Evolutionary conservation across 2,888 invertebrate species (phyloP).

Genomic region (Leptinotarsa rubiginosa): DNA sequence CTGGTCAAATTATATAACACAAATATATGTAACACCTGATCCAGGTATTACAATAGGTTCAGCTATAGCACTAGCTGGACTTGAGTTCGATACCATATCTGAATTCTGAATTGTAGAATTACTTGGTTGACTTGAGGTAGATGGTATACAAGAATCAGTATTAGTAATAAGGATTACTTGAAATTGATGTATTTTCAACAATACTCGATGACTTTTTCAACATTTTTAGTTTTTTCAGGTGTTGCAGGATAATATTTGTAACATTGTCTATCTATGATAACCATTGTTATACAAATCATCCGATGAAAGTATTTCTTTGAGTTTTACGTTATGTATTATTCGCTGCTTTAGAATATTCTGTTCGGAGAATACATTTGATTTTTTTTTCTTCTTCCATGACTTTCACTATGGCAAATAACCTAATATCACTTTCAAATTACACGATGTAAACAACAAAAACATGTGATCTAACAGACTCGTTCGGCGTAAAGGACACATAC

Average conservation of each 20-base stretch:
- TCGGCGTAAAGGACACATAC: too few species aligned
- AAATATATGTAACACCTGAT: constrained; percentile 17
- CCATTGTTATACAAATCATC: constrained; percentile 22
- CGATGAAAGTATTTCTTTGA: too few species aligned
- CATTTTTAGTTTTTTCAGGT: constrained; percentile 33
- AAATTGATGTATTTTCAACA: constrained; percentile 10
- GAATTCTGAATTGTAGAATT: constrained; percentile 23
- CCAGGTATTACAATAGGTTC: constrained; percentile 38
- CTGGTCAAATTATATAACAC: constrained; percentile 44
- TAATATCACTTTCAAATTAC: too few species aligned
- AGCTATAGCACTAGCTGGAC: constrained; percentile 36
- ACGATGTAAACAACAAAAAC: too few species aligned
- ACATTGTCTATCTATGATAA: constrained; percentile 24
- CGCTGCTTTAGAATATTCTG: too few species aligned
- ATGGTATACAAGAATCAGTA: constrained; percentile 35
- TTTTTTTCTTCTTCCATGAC: too few species aligned
- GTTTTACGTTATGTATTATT: too few species aligned
- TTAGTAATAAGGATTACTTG: constrained; percentile 34
- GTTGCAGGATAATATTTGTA: constrained; percentile 34
- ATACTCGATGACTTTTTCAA: constrained; percentile 28
- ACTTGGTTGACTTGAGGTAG: constrained; percentile 35
- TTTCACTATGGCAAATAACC: too few species aligned
- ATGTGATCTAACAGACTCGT: too few species aligned
- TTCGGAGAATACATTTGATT: too few species aligned
- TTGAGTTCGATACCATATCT: constrained; percentile 33